Evolutionary conservation across 2,797 vertebrate species (phyloP).

Genomic region (Thamnophis elegans): DNA sequence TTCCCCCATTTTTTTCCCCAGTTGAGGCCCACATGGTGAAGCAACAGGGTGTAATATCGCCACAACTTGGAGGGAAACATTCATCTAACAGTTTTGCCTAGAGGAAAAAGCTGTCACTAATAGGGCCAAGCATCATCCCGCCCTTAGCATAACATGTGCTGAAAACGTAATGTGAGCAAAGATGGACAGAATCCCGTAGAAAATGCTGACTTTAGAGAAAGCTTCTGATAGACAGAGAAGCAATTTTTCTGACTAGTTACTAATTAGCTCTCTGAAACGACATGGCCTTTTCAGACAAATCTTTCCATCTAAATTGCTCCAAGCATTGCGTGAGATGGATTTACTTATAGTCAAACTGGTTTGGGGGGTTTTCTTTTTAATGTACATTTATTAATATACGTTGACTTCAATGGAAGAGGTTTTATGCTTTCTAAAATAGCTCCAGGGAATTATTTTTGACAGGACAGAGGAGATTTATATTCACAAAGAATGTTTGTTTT

Average conservation of each 20-base stretch:
- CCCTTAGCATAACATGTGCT: slow-evolving; percentile 11
- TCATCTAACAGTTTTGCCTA: slow-evolving; percentile 57
- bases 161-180: slow-evolving; percentile 27
- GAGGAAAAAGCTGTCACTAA: slow-evolving; percentile 60
- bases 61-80: slow-evolving; percentile 56
- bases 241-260: slow-evolving; percentile 32
- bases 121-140: slow-evolving; percentile 50
- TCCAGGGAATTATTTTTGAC: not conserved
- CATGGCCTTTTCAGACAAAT: slow-evolving; percentile 15
- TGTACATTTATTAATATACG: slow-evolving; percentile 4
- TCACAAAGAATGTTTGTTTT: not conserved
- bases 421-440: slow-evolving; percentile 12
- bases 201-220: slow-evolving; percentile 38
- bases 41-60: slow-evolving; percentile 64
- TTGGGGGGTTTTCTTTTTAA: not conserved
- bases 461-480: not conserved
- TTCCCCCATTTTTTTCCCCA: slow-evolving; percentile 39
- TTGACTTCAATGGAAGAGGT: slow-evolving; percentile 7
- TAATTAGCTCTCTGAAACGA: slow-evolving; percentile 37
- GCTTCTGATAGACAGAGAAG: slow-evolving; percentile 31
- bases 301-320: slow-evolving; percentile 32
- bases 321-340: slow-evolving; percentile 4
- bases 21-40: slow-evolving; percentile 57
- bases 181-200: slow-evolving; percentile 16
- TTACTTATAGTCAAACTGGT: slow-evolving; percentile 10